Conservation (phyloP, 2,888 invertebrate species). For the Conistra vaccinii region DNA sequence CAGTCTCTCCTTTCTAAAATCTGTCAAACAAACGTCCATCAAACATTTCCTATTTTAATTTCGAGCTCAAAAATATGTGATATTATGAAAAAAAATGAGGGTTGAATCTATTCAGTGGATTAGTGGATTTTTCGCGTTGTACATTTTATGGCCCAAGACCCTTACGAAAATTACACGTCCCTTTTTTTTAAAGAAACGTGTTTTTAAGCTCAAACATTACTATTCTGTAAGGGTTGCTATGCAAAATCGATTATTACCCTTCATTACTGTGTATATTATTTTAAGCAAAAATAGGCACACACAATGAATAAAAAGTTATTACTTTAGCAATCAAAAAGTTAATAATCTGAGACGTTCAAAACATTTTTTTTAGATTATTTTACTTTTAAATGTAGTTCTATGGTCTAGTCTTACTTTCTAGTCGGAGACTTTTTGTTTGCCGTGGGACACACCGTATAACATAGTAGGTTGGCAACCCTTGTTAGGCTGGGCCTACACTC, state of each 20-base stretch:
- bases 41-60: constrained; percentile 3
- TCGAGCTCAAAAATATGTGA: not conserved
- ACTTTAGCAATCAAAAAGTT: not conserved
- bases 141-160: not conserved
- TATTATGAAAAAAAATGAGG: not conserved
- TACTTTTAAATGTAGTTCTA: not conserved
- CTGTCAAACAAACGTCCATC: constrained; percentile 2
- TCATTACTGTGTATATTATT: not conserved
- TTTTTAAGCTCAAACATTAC: not conserved
- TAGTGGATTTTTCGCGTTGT: not conserved
- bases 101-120: not conserved
- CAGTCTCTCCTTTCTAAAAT: constrained; percentile 14
- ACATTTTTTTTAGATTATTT: not conserved
- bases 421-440: not conserved
- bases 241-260: not conserved
- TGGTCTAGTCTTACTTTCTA: not conserved
- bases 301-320: not conserved
- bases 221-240: not conserved
- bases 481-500: constrained; percentile 65
- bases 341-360: not conserved
- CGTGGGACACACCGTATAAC: not conserved
- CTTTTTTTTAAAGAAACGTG: not conserved
- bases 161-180: not conserved
- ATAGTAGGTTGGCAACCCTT: constrained; percentile 30
- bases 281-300: not conserved